Base-by-base conservation (phyloP, 1,140 invertebrate genomes). In the Cydia fagiglandana region DNA sequence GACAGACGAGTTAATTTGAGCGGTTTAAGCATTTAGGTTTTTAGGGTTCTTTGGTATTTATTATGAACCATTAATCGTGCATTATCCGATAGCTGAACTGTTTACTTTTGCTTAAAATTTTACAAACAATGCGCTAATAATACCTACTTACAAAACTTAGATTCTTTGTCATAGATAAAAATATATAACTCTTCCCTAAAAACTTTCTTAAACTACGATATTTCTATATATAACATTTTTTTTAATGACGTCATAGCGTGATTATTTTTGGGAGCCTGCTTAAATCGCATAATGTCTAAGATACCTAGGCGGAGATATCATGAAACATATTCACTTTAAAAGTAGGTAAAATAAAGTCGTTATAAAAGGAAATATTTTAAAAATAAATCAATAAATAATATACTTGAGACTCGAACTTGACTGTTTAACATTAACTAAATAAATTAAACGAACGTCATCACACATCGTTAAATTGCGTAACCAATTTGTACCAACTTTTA, bases 1-100 rank as follows among this genome's bases (percentile, higher is more conserved):
- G 85, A 85, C 84, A 86, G 83, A 89, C 81, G 85, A 86, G 84
- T 89, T 88, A 86, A 86, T 89, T 84, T 83, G 81, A 86, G 80
- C 80, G 77, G 77, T 81, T 78, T 76, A 77, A 82, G 81, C 80
- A 82, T 79, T 79, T 83, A 81, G 78, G 68, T 73, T 73, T 47
- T 74, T 79, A 82, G 66, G n/a, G 66, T 70, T 70, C 64, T 68
- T 9, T 70, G 4, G 7, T 4, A 41, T 61, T 24, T 10, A 61
- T 4, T 24, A 24, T 4, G 1, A 24, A 61, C 2, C n/a, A n/a
- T 0, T 13, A 6, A 17, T 17, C 15, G 15, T 53, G 6, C 4
- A 17, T n/a, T 17, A 53, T 53, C 50, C 10, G 12, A 38, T 10
- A 41, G 1, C 7, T 47, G 1, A 34, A 50, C 9, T 15, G 47